Conservation (phyloP, 1,140 invertebrate species). For the Dendroctonus ponderosae region DNA sequence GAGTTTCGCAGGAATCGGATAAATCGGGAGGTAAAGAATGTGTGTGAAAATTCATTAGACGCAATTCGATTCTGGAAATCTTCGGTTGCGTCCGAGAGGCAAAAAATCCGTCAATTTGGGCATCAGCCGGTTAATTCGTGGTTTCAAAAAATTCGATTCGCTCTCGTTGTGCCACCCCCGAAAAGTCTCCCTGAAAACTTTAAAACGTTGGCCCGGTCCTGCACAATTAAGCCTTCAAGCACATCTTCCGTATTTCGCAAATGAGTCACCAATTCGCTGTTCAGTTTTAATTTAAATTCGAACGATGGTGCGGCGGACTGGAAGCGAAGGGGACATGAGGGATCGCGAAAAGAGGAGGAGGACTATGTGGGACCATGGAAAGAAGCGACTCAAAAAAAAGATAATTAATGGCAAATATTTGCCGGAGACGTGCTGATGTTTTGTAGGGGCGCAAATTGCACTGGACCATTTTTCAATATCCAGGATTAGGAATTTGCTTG, state of each 20-base stretch:
- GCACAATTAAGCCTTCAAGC: conserved; percentile 30
- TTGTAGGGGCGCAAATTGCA: conserved; percentile 7
- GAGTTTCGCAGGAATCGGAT: background rate
- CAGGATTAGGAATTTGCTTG: conserved; percentile 15
- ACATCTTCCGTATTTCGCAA: conserved; percentile 48
- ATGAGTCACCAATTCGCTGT: conserved; percentile 50
- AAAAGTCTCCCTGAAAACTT: background rate
- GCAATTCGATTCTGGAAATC: too few relatives aligned
- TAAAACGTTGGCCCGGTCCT: conserved; percentile 13
- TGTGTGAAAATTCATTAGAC: background rate
- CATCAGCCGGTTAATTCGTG: too few relatives aligned
- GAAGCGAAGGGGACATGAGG: conserved; percentile 10
- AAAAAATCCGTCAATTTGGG: too few relatives aligned
- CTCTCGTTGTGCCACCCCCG: too few relatives aligned
- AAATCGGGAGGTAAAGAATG: background rate
- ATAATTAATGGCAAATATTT: conserved; percentile 43
- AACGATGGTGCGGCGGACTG: conserved; percentile 11
- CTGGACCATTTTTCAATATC: conserved; percentile 25
- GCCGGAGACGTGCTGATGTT: conserved; percentile 31
- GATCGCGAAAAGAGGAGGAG: conserved; percentile 2
- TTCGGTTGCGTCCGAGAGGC: too few relatives aligned
- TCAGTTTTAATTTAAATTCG: conserved; percentile 47
- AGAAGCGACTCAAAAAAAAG: conserved; percentile 6
- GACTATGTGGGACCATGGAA: background rate
- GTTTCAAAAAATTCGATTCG: too few relatives aligned